A percentile compares a stretch with the other conserved stretches of the same genome.
Conservation (phyloP, 1,140 invertebrate genomes). For the Cydia splendana region DNA sequence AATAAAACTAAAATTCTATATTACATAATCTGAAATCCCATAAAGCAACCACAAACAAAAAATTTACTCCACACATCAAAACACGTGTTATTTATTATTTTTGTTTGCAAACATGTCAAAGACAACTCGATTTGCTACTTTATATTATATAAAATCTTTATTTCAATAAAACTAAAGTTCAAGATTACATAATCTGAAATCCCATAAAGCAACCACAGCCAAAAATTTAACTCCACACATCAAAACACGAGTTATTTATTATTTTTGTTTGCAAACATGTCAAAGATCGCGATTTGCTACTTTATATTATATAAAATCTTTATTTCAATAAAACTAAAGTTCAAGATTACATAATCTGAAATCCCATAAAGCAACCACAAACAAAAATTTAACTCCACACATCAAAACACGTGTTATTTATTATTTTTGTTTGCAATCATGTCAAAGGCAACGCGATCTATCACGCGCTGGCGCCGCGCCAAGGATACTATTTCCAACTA, state of each 20-base stretch:
- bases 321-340: background rate
- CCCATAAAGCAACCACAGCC: slow-evolving; percentile 8
- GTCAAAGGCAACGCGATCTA: slow-evolving; percentile 29
- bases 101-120: slow-evolving; percentile 32
- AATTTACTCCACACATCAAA: slow-evolving; percentile 12
- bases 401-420: slow-evolving; percentile 29
- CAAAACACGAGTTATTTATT: slow-evolving; percentile 29
- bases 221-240: slow-evolving; percentile 19
- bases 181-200: background rate
- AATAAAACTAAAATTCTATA: background rate
- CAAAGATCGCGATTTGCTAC: slow-evolving; percentile 9
- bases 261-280: slow-evolving; percentile 32
- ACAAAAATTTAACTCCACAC: slow-evolving; percentile 18
- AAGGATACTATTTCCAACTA: slow-evolving; percentile 31
- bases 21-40: background rate
- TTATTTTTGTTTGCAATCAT: slow-evolving; percentile 32
- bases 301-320: no score
- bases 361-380: slow-evolving; percentile 7
- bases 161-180: background rate
- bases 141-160: no score
- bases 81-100: slow-evolving; percentile 27
- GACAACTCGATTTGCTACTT: background rate
- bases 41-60: slow-evolving; percentile 23
- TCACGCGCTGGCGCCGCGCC: slow-evolving; percentile 27
- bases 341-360: background rate